phyloP scores from a whole-genome alignment of 2,113 vertebrate genomes.

The Ptychochromis oligacanthus region DNA sequence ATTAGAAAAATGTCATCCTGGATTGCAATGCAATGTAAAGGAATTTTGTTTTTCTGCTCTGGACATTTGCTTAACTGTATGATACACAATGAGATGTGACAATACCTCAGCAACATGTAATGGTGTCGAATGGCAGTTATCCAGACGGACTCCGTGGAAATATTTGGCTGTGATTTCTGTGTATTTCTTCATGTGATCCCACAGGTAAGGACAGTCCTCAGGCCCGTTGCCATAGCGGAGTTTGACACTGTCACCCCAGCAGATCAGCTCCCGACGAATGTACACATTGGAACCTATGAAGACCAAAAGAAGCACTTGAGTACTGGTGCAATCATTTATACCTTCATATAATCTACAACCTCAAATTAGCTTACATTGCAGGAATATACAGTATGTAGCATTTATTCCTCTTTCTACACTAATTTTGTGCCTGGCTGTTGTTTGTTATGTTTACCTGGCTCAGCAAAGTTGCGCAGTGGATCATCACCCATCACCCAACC shows the following conservation, averaged over 20 bases:
- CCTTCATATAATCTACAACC: too few relatives aligned
- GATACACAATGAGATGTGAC: not conserved
- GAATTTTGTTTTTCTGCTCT: not conserved
- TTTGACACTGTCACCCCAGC: conserved; percentile 97
- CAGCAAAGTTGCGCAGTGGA: conserved; percentile 94
- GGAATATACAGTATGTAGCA: too few relatives aligned
- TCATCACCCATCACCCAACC: conserved; percentile 99
- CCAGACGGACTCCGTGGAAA: conserved; percentile 92
- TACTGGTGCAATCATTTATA: too few relatives aligned
- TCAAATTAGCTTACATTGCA: not conserved
- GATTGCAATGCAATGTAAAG: too few relatives aligned
- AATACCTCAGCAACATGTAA: conserved; percentile 95
- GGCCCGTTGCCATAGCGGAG: conserved; percentile 91
- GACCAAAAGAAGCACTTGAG: not conserved
- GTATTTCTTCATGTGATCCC: conserved; percentile 96
- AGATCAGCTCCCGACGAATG: conserved; percentile 92
- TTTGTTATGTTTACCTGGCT: conserved; percentile 81
- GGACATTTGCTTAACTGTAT: not conserved
- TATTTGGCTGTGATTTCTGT: conserved; percentile 91
- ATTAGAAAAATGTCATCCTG: not conserved
- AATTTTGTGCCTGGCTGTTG: not conserved
- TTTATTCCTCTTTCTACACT: not conserved
- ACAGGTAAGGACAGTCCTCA: conserved; percentile 94
- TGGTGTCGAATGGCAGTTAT: conserved; percentile 98
- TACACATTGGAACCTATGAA: conserved; percentile 91